A percentile compares a stretch with the other conserved stretches of the same genome.
Evolutionary conservation across 2,113 vertebrate genomes (phyloP).

Genomic region (Tenebrosternarchus preto): DNA sequence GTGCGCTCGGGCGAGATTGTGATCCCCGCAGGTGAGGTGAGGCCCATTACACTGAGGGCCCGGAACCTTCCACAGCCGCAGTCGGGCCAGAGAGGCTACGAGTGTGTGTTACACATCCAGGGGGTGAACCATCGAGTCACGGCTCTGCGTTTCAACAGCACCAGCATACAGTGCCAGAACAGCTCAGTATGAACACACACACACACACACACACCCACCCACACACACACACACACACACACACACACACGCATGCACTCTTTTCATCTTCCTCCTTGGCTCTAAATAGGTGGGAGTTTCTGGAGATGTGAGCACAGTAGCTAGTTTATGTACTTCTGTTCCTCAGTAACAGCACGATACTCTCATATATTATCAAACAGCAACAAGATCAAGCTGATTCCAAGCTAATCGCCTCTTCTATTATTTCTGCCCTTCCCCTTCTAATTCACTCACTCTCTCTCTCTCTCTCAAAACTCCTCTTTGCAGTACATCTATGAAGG

Average conservation of each 20-base stretch:
- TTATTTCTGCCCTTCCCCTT: no score
- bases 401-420: neutral
- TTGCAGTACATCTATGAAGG: conserved; percentile 91
- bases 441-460: neutral
- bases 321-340: no score
- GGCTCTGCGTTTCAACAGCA: conserved; percentile 97
- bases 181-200: conserved; percentile 85
- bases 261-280: no score
- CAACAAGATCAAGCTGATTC: neutral
- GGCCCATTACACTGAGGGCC: conserved; percentile 92
- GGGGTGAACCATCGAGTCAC: conserved; percentile 85
- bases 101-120: conserved; percentile 95
- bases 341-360: no score
- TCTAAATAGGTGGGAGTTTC: no score
- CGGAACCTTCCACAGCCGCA: conserved; percentile 96
- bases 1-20: conserved; percentile 94
- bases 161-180: conserved; percentile 98
- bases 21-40: conserved; percentile 92
- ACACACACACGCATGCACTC: no score
- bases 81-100: conserved; percentile 94
- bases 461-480: no score
- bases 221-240: neutral
- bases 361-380: no score
- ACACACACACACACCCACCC: conserved; percentile 7
- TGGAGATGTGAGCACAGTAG: no score